Base-by-base conservation (phyloP, 2,888 invertebrate species). In the Serrognathus titanus region DNA sequence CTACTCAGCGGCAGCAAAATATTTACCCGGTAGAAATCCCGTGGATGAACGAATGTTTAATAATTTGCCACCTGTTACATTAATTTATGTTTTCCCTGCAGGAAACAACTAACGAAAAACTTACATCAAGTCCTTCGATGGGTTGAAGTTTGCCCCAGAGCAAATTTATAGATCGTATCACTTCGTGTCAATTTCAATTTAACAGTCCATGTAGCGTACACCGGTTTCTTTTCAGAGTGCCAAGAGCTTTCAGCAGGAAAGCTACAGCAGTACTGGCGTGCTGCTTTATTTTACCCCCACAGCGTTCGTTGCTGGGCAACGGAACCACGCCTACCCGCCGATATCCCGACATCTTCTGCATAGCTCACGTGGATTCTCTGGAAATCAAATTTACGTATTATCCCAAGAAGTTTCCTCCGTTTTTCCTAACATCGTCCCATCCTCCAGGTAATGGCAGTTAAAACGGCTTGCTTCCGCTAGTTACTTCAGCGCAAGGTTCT, bases 251-350 rank as follows among this genome's bases (percentile, higher is more conserved):
- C 66, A 46, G 46, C 41, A 52, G 50, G 62, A 62, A 62, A 64
- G 66, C 65, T 59, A 57, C 46, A 61, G 63, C 70, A 69, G 67
- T 66, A 72, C 71, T 71, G 72, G 61, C 67, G 66, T 67, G 66
- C 66, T 66, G 66, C 68, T 67, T 68, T 70, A 70, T 66, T 64
- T 67, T 71, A 66, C 69, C 68, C 70, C 71, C 73, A 71, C 72
- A 68, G 70, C 68, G 67, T 65, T 59, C 62, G 74, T 68, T 72
- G 73, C 74, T 69, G 70, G 70, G 74, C 73, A 73, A 73, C 74
- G 66, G 68, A 58, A 65, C 73, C 72, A 71, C 72, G 72, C 72
- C 72, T 66, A 72, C 60, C 24, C 59, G 57, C 55, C 57, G 53
- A 67, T 55, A 47, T 48, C 54, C 37, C 48, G 50, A 51, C 56